These are phyloP conservation scores for Macaria liturata DNA, from an alignment of 2,888 invertebrate species.

Conservation along the genomic window DNA sequence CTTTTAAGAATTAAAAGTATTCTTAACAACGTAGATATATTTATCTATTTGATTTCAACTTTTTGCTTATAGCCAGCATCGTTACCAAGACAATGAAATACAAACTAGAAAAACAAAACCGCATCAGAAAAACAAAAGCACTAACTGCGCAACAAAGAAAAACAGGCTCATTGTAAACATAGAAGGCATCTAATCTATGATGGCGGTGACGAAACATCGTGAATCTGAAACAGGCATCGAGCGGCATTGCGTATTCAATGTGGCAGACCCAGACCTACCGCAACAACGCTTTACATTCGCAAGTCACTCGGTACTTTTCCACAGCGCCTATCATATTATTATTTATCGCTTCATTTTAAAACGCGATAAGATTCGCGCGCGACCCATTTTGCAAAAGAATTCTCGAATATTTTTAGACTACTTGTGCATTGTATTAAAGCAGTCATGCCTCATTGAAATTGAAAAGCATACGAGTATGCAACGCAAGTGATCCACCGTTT, in stretches of 20 bases:
- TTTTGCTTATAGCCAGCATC: too few species aligned
- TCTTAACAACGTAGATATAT: too few species aligned
- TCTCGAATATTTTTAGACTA: background rate
- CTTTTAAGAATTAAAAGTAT: too few species aligned
- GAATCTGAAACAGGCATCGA: constrained; percentile 38
- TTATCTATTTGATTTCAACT: too few species aligned
- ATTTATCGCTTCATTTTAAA: constrained; percentile 23
- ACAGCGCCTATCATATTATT: constrained; percentile 44
- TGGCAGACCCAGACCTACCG: constrained; percentile 57
- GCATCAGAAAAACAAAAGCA: too few species aligned
- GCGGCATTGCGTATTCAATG: constrained; percentile 33
- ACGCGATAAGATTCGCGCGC: constrained; percentile 30
- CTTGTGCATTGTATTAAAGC: constrained; percentile 24
- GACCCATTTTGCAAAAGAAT: constrained; percentile 24
- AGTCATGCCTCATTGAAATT: constrained; percentile 7
- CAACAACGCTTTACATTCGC: constrained; percentile 47
- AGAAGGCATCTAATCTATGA: constrained; percentile 34
- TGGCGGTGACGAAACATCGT: constrained; percentile 34
- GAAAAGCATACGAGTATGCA: constrained; percentile 1
- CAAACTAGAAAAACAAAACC: too few species aligned
- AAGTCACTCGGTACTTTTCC: constrained; percentile 55
- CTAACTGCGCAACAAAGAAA: too few species aligned
- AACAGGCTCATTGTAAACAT: too few species aligned
- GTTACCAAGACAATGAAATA: too few species aligned
- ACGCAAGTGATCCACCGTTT: constrained; percentile 36